Base-by-base conservation (phyloP, 2,888 invertebrate genomes). In the Mermis nigrescens region DNA sequence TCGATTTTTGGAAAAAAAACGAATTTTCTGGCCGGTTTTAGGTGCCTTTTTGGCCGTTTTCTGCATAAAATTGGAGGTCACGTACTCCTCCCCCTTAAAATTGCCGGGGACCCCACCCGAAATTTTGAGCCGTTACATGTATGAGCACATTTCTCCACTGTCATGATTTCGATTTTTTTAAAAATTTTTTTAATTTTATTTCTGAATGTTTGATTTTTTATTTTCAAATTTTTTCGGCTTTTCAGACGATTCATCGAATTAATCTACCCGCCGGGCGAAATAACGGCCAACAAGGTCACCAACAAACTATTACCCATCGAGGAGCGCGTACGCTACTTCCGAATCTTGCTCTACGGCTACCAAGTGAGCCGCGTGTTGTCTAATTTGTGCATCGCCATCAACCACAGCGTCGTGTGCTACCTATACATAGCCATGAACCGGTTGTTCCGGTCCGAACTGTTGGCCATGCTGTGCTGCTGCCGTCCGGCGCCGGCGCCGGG, bases 311-410 rank as follows among this genome's bases (percentile, higher is more conserved):
- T 48, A 24, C 24, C 51, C 12, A 24, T 48, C n/a, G 26, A 48
- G 12, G 54, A 53, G 29, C 54, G 54, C 15, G 12, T 53, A 4
- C 4, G 12, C 12, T 29, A 29, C 24, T 53, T 53, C 31, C 31
- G 31, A 4, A 29, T 53, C 12, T 31, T 53, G 29, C 27, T 29
- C 54, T 53, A 53, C 31, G 54, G 54, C 12, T 24, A 53, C 22
- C 54, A 53, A 12, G 27, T 31, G 12, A 19, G 12, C 15, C 7
- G 27, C 15, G 12, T 53, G 15, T 27, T 53, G 54, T 12, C 27
- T 12, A 53, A 53, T 29, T 29, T 53, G 12, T 53, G 54, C 54
- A 53, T 31, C 15, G 54, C 54, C 12, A 29, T 53, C 31, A 24
- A 53, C 31, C 54, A 24, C 12, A 53, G 54, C 29, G 15, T 53